phyloP scores from a whole-genome alignment of 2,888 invertebrate genomes.

The Drosophila setosimentum region DNA sequence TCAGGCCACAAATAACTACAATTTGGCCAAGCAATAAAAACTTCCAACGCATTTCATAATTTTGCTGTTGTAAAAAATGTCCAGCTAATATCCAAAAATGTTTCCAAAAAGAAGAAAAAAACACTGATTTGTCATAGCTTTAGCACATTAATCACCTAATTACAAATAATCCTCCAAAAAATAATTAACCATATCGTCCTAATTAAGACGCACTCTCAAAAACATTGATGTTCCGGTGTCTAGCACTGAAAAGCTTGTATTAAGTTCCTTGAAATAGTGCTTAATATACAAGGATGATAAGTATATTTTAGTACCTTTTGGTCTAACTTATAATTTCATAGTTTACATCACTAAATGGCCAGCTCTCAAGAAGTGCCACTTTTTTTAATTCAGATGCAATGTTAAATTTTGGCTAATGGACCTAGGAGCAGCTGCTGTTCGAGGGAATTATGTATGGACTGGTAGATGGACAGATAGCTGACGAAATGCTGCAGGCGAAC shows the following conservation, averaged over 20 bases:
- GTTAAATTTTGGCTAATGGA: slow-evolving; percentile 1
- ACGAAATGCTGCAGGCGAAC: slow-evolving; percentile 64
- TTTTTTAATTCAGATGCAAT: slow-evolving; percentile 7
- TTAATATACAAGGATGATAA: neutral
- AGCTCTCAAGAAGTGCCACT: neutral
- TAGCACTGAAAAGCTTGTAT: neutral
- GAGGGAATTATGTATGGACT: slow-evolving; percentile 40
- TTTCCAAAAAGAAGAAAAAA: neutral
- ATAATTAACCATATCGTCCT: neutral
- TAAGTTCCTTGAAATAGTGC: neutral
- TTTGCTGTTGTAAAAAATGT: neutral
- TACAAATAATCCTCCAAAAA: neutral
- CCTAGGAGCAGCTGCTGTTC: slow-evolving; percentile 18
- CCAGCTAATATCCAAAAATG: neutral
- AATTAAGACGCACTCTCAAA: neutral
- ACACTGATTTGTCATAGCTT: neutral
- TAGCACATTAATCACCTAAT: neutral
- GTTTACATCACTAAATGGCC: neutral
- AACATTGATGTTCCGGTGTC: neutral
- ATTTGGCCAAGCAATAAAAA: neutral
- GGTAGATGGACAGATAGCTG: slow-evolving; percentile 53
- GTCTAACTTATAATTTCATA: neutral
- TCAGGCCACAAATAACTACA: neutral
- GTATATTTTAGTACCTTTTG: neutral
- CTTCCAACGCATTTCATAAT: neutral